phyloP scores from a whole-genome alignment of 2,888 invertebrate species.

The Tinea trinotella region DNA sequence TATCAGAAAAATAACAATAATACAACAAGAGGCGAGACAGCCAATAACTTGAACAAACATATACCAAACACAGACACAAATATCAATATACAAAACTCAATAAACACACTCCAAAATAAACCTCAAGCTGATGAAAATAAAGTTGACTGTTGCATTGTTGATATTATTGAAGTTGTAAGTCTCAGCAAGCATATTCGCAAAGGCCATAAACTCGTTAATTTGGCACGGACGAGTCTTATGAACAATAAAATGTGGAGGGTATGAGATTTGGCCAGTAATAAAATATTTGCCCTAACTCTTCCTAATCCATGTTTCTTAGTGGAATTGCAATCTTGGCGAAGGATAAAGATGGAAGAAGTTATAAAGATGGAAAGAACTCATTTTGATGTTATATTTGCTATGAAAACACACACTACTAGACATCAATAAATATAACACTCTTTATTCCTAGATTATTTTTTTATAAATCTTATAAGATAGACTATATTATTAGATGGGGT shows the following conservation, averaged over 20 bases:
- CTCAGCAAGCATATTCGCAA: not conserved
- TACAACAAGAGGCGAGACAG: conserved; percentile 59
- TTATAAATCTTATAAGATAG: too few relatives aligned
- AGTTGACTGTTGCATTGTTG: not conserved
- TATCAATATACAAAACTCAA: not conserved
- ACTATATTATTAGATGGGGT: too few relatives aligned
- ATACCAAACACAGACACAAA: not conserved
- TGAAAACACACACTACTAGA: too few relatives aligned
- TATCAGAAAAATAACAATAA: conserved; percentile 67
- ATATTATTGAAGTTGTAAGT: not conserved
- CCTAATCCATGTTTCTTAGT: conserved; percentile 64
- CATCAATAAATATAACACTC: too few relatives aligned
- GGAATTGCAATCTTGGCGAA: conserved; percentile 23
- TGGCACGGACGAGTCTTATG: conserved; percentile 72
- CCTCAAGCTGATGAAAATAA: not conserved
- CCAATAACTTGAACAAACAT: conserved; percentile 68
- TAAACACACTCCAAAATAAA: not conserved
- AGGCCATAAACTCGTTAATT: conserved; percentile 71
- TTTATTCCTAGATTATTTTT: too few relatives aligned
- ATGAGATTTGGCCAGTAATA: conserved; percentile 72
- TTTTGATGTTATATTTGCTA: not conserved
- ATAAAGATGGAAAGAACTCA: not conserved
- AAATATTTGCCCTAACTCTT: conserved; percentile 71
- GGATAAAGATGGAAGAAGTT: conserved; percentile 7
- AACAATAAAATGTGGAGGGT: conserved; percentile 72